Evolutionary conservation across 2,888 invertebrate genomes (phyloP).

Genomic region (Megalurothrips usitatus): DNA sequence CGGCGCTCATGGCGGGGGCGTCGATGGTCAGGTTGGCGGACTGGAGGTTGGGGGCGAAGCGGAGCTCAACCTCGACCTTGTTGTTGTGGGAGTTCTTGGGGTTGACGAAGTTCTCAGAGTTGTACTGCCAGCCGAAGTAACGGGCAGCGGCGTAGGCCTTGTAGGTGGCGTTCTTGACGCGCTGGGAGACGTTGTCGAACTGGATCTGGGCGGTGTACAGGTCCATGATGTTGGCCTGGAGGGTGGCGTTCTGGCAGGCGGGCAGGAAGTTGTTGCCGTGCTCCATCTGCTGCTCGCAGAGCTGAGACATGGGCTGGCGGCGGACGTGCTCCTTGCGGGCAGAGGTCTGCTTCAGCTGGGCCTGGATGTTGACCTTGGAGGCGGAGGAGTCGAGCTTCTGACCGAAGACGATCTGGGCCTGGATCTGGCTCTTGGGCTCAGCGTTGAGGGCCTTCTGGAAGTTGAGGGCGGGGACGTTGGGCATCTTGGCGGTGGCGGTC

Average conservation of each 20-base stretch:
- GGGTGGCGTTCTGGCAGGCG: constrained; percentile 56
- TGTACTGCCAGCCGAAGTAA: constrained; percentile 49
- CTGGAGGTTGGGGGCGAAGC: constrained; percentile 49
- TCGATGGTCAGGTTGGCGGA: constrained; percentile 50
- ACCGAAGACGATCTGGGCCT: constrained; percentile 51
- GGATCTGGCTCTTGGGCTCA: constrained; percentile 50
- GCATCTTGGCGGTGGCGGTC: constrained; percentile 48
- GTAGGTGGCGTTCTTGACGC: constrained; percentile 49
- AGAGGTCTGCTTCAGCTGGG: constrained; percentile 51
- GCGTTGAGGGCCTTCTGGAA: constrained; percentile 53
- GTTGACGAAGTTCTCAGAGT: constrained; percentile 51
- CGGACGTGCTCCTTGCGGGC: constrained; percentile 51
- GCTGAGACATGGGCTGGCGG: constrained; percentile 48
- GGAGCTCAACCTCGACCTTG: constrained; percentile 49
- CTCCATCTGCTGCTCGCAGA: constrained; percentile 53
- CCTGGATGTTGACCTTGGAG: constrained; percentile 41
- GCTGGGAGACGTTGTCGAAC: constrained; percentile 50
- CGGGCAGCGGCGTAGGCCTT: constrained; percentile 49
- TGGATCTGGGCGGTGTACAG: constrained; percentile 49
- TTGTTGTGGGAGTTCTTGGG: constrained; percentile 43
- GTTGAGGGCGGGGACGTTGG: constrained; percentile 53
- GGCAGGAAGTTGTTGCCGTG: constrained; percentile 54
- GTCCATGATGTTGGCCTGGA: constrained; percentile 54
- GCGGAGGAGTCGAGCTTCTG: constrained; percentile 44
- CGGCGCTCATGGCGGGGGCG: constrained; percentile 46